Evolutionary conservation across 2,888 invertebrate species (phyloP), one percentile per base, ranked within the genome.

Genomic region (Argynnis bischoffii): DNA sequence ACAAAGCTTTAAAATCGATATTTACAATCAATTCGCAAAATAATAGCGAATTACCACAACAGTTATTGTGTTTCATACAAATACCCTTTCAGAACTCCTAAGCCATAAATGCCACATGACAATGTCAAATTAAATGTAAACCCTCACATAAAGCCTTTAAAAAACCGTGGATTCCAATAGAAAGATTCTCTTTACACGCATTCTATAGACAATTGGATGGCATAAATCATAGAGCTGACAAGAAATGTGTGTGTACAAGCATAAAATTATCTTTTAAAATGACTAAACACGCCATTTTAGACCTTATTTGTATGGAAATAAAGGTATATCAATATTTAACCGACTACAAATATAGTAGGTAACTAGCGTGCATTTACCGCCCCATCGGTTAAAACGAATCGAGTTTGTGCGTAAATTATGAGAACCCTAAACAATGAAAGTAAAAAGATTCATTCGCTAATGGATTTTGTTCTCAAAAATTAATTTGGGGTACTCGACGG

Each of bases 401-500:
- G 87, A 80, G 88, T 89, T 90, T 88, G 83, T 81, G 82, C 88
- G 88, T 90, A 91, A 92, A 90, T 90, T 91, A 92, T 90, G 87
- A 86, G 87, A 88, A 86, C 84, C 85, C 88, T 86, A 86, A 84
- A 92, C 90, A 91, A 92, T 84, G 80, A 74, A 76, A 81, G 82
- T 88, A 87, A 89, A 89, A 90, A 87, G 79, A 79, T 81, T 84
- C 83, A 89, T 88, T 87, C 88, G 85, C 90, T 91, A 92, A 92
- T 92, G 90, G 88, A 90, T 91, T 90, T 89, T 90, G 89, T 90
- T 92, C 89, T 89, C 86, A 87, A 89, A 90, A 89, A 91, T 91
- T 91, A 90, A 91, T 92, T 91, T 89, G 87, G 90, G 90, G 90
- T 90, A 88, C 88, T 89, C 82, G 83, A 89, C 86, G 84, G 86